phyloP scores from a whole-genome alignment of 2,113 vertebrate species.

The Vulpes vulpes region DNA sequence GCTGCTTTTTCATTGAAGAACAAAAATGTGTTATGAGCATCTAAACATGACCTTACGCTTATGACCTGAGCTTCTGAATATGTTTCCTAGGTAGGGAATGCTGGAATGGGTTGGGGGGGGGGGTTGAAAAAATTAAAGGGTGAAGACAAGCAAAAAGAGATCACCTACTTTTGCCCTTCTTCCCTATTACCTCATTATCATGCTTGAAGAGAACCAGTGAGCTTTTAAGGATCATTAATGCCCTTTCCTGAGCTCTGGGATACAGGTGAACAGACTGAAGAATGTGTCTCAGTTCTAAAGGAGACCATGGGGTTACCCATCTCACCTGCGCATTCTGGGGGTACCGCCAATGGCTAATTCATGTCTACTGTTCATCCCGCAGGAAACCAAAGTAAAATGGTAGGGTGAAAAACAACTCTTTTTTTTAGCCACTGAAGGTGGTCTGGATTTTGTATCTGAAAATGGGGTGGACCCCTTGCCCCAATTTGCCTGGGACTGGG shows the following conservation, averaged over 20 bases:
- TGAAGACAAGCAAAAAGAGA: not conserved
- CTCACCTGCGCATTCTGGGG: not conserved
- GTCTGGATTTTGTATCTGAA: not conserved
- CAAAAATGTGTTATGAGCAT: not conserved
- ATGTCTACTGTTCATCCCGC: not conserved
- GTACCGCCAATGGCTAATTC: not conserved
- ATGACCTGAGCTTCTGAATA: not conserved
- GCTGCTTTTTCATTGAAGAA: conserved; percentile 27
- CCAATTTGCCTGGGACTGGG: not conserved
- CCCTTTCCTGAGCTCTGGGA: not conserved
- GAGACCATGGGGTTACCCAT: not conserved
- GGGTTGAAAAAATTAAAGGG: not conserved
- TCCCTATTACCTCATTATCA: not conserved
- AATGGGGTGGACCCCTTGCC: not conserved
- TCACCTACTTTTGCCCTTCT: not conserved
- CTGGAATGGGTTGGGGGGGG: not conserved
- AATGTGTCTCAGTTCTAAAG: not conserved
- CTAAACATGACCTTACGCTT: not conserved
- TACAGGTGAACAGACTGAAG: not conserved
- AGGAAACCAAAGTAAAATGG: not conserved
- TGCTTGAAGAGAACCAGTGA: not conserved
- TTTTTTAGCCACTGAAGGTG: not conserved
- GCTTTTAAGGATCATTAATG: not conserved
- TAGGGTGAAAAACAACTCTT: not conserved
- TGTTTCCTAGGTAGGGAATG: not conserved